Base-by-base conservation (phyloP, 2,113 vertebrate genomes). In the Zosterops pallidus region DNA sequence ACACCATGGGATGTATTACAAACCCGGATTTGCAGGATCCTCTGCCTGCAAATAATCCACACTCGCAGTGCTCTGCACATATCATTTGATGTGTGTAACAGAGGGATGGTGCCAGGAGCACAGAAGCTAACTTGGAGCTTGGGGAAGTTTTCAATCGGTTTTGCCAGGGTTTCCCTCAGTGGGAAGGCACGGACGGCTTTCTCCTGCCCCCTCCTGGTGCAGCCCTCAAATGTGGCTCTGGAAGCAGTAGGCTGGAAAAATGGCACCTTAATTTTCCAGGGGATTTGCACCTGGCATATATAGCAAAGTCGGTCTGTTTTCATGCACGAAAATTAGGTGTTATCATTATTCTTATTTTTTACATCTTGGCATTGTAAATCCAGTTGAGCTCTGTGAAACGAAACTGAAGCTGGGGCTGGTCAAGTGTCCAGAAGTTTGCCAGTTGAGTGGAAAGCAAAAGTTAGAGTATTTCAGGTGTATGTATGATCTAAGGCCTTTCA, bases 151-250 rank as follows among this genome's bases (percentile, higher is more conserved):
- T 84, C 92, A 49, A 12, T 83, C 63, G 18, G 42, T 89, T 91
- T 91, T 95, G 88, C 95, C 94, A 96, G 85, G 82, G 79, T 71
- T 92, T 87, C 90, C 92, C 80, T 77, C 4, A 9, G 29, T 74
- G 71, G 88, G 67, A 88, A 96, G 76, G 81, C 76, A 92, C 15
- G 85, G 77, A 93, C 2, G 88, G 95, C 63, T 96, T 96, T 94
- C 95, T 97, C 92, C 96, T 97, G 97, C 96, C 96, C 96, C 89
- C 96, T 94, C 95, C 96, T 97, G 96, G 97, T 95, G 62, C 71
- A 97, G 89, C 53, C 59, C 63, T 92, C 86, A 35, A 85, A 86
- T 52, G 90, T 94, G 93, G 37, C 77, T 82, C 72, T 62, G 77
- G n/a, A 55, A 90, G 49, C 63, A 4, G 62, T 47, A 50, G 26